Conservation (phyloP, 2,888 invertebrate species). For the Drosophila planitibia region DNA sequence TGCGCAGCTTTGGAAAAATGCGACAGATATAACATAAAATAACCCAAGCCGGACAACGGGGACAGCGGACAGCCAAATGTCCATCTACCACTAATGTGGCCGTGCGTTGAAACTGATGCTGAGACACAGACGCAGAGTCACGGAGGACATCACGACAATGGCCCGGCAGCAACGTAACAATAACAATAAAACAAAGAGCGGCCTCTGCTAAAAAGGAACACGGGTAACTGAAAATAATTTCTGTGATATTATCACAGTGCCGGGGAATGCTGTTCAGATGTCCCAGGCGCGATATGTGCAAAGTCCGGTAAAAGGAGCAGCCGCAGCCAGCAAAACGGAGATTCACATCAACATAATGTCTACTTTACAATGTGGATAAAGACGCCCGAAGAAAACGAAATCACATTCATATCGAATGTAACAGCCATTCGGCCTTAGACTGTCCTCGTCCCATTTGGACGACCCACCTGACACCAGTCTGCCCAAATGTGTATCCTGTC, state of each 20-base stretch:
- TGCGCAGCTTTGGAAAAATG: constrained; percentile 65
- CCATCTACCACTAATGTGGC: constrained; percentile 77
- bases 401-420: constrained; percentile 73
- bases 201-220: constrained; percentile 50
- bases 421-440: constrained; percentile 33
- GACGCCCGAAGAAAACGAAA: constrained; percentile 71
- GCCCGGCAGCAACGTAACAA: constrained; percentile 57
- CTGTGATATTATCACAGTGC: constrained; percentile 73
- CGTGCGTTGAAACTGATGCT: constrained; percentile 39
- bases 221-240: constrained; percentile 76
- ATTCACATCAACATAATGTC: constrained; percentile 83
- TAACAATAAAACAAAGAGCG: constrained; percentile 76
- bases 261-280: constrained; percentile 65
- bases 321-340: constrained; percentile 31
- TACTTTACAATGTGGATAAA: constrained; percentile 84
- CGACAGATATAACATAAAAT: constrained; percentile 73
- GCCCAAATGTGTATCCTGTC: constrained; percentile 31
- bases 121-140: constrained; percentile 27
- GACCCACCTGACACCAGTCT: constrained; percentile 52
- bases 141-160: constrained; percentile 56
- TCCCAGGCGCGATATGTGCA: constrained; percentile 78
- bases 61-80: constrained; percentile 54
- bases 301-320: constrained; percentile 23
- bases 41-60: constrained; percentile 50
- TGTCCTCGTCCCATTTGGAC: constrained; percentile 5